Conservation (phyloP, 2,888 invertebrate genomes). For the Deilephila elpenor region DNA sequence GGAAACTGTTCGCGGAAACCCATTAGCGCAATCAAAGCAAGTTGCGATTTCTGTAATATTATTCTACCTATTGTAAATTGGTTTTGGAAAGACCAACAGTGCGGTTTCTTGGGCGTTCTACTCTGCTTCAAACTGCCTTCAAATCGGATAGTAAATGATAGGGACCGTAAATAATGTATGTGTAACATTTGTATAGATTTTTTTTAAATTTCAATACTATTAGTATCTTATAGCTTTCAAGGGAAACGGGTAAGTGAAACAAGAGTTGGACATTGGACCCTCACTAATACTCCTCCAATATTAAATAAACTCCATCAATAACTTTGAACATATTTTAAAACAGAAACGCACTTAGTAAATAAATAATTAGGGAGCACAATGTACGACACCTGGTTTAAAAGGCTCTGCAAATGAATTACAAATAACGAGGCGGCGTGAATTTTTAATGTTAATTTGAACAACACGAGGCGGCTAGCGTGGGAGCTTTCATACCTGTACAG, state of each 20-base stretch:
- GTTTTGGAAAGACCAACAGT: too few relatives aligned
- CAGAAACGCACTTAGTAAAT: not conserved
- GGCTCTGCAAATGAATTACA: conserved; percentile 23
- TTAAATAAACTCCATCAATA: not conserved
- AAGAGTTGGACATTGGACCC: too few relatives aligned
- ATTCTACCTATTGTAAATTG: too few relatives aligned
- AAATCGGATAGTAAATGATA: too few relatives aligned
- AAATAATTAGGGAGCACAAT: not conserved
- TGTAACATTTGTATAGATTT: too few relatives aligned
- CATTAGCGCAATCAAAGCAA: not conserved
- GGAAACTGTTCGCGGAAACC: not conserved
- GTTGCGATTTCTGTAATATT: too few relatives aligned
- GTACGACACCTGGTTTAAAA: conserved; percentile 13
- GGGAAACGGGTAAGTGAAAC: too few relatives aligned
- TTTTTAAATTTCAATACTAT: too few relatives aligned
- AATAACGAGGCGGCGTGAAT: conserved; percentile 16
- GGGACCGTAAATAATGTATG: too few relatives aligned
- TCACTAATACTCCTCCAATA: not conserved
- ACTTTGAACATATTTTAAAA: not conserved
- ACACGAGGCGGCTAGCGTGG: not conserved
- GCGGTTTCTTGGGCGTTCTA: too few relatives aligned
- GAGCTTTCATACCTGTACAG: not conserved
- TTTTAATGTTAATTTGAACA: conserved; percentile 27
- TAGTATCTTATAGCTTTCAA: too few relatives aligned
- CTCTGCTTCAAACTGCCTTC: too few relatives aligned